These are phyloP conservation scores for Podocnemis expansa DNA, from an alignment of 2,113 vertebrate species.

Conservation along the genomic window DNA sequence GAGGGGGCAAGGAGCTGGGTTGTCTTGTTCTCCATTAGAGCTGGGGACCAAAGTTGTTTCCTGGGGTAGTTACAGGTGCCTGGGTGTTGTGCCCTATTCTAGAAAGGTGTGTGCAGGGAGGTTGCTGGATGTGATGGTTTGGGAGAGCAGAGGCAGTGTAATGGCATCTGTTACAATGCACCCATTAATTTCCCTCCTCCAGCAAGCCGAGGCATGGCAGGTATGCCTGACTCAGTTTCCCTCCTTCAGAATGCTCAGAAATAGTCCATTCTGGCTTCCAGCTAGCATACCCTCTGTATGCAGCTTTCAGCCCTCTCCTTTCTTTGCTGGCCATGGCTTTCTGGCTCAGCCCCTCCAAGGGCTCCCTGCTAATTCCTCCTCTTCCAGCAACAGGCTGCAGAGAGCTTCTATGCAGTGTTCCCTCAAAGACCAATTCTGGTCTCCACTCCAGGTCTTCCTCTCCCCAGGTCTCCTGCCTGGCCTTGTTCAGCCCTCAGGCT, in stretches of 20 bases:
- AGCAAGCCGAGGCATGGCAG: background rate
- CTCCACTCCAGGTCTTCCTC: background rate
- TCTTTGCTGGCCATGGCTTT: background rate
- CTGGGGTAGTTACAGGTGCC: background rate
- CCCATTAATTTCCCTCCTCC: background rate
- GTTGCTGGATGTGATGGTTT: background rate
- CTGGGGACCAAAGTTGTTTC: background rate
- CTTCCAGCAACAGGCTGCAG: too few relatives aligned
- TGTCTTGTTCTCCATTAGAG: background rate
- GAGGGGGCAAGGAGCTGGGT: background rate
- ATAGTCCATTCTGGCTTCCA: background rate
- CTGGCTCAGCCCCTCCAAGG: background rate
- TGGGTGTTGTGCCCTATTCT: background rate
- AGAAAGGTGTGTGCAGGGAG: background rate
- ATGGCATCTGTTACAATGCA: background rate
- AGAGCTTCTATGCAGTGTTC: too few relatives aligned
- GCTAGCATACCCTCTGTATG: too few relatives aligned
- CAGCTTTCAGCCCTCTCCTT: too few relatives aligned
- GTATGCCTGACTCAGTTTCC: background rate
- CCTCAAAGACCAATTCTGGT: too few relatives aligned
- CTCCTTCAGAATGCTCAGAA: background rate
- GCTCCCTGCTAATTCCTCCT: too few relatives aligned
- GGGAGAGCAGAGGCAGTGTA: background rate
- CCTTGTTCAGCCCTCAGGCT: background rate
- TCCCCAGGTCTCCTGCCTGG: conserved; percentile 8